Evolutionary conservation across 2,888 invertebrate species (phyloP), one percentile per base, ranked within the genome.

Genomic region (Bimastos eiseni): DNA sequence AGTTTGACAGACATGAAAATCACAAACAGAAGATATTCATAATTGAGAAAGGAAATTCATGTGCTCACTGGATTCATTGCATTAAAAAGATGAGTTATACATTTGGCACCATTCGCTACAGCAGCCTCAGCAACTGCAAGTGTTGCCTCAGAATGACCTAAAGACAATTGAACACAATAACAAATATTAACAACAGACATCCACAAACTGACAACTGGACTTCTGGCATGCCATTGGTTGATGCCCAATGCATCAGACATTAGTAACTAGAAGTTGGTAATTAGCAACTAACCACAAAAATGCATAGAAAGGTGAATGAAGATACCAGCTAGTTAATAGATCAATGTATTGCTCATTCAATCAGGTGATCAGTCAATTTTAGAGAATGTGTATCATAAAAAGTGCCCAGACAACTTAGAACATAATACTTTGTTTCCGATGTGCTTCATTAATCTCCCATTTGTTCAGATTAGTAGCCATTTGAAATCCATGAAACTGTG

Each of bases 41-140:
- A 37, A 36, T 17, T 37, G 86, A 86, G 34, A 21, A 37, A 86
- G 21, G 86, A 86, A 37, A 86, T 15, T 37, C 24, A 37, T 21
- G 2, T 15, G 94, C 94, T 96, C 96, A 99, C 98, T 90, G 99
- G 98, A 92, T 98, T 95, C 99, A 99, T 99, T n/a, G 99, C 99
- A 96, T 99, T 99, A 95, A 99, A 99, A 41, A 99, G 96, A 96
- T 99, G 99, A 5, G 99, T 99, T 91, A 99, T 98, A 93, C 98
- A 96, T 36, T 97, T 96, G 30, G 99, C 99, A 70, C 99, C 99
- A 95, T 96, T 96, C 93, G 96, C 95, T 0, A 98, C 97, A 24
- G 98, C 99, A 90, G 96, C 96, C 95, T 98, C 98, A 3, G 98
- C 98, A 93, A 97, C 96, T 0, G 96, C 96, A 89, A 98, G 95